Base-by-base conservation (phyloP, 2,113 vertebrate genomes). In the Chascanopsetta lugubris region DNA sequence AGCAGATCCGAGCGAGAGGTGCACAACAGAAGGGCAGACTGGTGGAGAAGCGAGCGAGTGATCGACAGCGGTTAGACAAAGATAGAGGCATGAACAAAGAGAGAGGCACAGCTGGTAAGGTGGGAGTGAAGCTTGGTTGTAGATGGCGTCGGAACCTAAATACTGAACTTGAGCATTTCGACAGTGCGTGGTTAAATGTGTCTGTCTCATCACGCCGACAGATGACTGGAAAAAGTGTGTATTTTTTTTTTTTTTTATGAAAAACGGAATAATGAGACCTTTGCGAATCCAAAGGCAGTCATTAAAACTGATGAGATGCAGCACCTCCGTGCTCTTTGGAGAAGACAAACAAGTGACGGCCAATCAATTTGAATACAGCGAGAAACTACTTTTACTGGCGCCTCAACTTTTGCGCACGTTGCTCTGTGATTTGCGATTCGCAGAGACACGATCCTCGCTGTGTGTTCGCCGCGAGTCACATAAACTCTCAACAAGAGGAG, bases 401-500 rank as follows among this genome's bases (percentile, higher is more conserved):
- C 21, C 42, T 11, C n/a, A 58, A 57, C 42, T n/a, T 77, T 18
- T 25, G 8, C 3, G 29, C 38, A 57, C n/a, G 46, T 72, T 43
- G 55, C 25, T 43, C 20, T 67, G 32, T 60, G 26, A 71, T 43
- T 54, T 71, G 45, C 60, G 53, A 38, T 59, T 69, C 26, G 47
- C 15, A 59, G 6, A 61, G 50, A 47, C 53, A 48, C 25, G 60
- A 27, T 20, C 42, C 8, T 15, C 61, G 18, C 45, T 46, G 57
- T 48, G 46, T 22, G 26, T 64, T 46, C 69, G 48, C 64, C 61
- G n/a, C 61, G 79, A 65, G 48, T 21, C 46, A 62, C 75, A 77
- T 60, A 8, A 55, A 38, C 50, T 71, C 68, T 75, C 26, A 54
- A 50, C 64, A 70, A 78, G 80, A 50, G 79, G 58, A 68, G 18